Evolutionary conservation across 2,888 invertebrate genomes (phyloP), one percentile per base, ranked within the genome.

Genomic region (Allophyes oxyacanthae): DNA sequence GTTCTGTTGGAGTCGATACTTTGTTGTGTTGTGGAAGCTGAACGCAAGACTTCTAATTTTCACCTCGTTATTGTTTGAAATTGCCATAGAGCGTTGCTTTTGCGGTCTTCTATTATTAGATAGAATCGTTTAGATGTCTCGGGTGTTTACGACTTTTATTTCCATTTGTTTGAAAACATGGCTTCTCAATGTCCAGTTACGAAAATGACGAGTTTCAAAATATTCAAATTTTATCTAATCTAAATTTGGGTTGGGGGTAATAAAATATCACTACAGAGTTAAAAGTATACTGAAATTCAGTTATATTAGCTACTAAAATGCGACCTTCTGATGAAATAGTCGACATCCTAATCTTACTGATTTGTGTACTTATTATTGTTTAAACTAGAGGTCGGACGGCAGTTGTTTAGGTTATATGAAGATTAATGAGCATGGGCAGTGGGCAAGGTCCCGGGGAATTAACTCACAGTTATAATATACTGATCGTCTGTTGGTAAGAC

Each of bases 321-420:
- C 56, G 52, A 72, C 72, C 80, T 81, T 79, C 67, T 76, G 71
- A 79, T 61, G 66, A 80, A 78, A 82, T 75, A 61, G 56, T 64
- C 71, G 77, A 69, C 75, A 82, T 81, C 80, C 79, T 85, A 87
- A 85, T 84, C 81, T 79, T 65, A 45, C 65, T 81, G 84, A 89
- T 88, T 85, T 85, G 73, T 81, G 61, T 72, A 65, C 68, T 73
- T 75, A 75, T 85, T 85, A 81, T 85, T 88, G 83, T 87, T 85
- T 81, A 75, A 82, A 80, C 68, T 62, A 85, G 82, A 91, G 87
- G 89, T 82, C 88, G 73, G 57, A 58, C 55, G 46, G 55, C 69
- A 69, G 66, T 76, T 69, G 75, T 81, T 79, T 78, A 72, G 63
- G 77, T 79, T 72, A 79, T 79, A 90, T 88, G 80, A 89, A 80